Percentiles rank a stretch among this genome's conserved stretches.
These are phyloP conservation scores for Triplophysa tibetana DNA, from an alignment of 2,113 vertebrate species.

Conservation along the genomic window DNA sequence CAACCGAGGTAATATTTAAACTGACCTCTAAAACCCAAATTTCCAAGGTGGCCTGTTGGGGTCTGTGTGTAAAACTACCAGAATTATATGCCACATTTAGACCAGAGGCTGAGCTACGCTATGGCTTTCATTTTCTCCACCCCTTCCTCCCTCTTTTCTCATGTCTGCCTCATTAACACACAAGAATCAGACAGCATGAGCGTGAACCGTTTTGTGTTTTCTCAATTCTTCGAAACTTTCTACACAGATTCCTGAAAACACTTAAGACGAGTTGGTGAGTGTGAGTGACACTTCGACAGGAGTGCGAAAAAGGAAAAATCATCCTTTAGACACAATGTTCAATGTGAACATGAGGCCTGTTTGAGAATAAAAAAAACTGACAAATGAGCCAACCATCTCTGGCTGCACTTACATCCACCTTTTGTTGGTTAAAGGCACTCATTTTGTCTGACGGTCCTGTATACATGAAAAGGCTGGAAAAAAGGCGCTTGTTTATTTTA, in stretches of 20 bases:
- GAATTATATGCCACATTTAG: slow-evolving; percentile 33
- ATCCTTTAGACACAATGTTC: slow-evolving; percentile 32
- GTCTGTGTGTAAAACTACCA: neutral
- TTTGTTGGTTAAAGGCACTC: slow-evolving; percentile 52
- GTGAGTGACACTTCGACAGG: slow-evolving; percentile 3
- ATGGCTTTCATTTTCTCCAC: slow-evolving; percentile 41
- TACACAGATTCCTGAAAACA: neutral
- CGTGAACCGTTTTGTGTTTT: slow-evolving; percentile 34
- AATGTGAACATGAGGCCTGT: slow-evolving; percentile 44
- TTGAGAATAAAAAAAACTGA: slow-evolving; percentile 33
- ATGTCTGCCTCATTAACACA: slow-evolving; percentile 57
- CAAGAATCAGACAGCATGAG: slow-evolving; percentile 33
- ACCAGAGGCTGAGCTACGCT: neutral
- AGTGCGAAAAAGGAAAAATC: slow-evolving; percentile 6
- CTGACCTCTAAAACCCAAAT: slow-evolving; percentile 21
- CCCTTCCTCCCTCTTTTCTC: slow-evolving; percentile 36
- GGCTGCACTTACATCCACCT: slow-evolving; percentile 43
- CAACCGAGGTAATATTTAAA: slow-evolving; percentile 21
- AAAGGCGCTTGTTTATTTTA: slow-evolving; percentile 58
- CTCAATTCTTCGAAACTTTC: slow-evolving; percentile 16
- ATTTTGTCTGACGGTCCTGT: slow-evolving; percentile 45
- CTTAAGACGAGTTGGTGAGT: neutral
- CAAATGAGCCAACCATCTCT: slow-evolving; percentile 39
- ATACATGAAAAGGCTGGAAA: slow-evolving; percentile 45
- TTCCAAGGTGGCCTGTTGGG: slow-evolving; percentile 20